Base-by-base conservation (phyloP, 2,113 vertebrate genomes). In the Microcebus griseorufus region DNA sequence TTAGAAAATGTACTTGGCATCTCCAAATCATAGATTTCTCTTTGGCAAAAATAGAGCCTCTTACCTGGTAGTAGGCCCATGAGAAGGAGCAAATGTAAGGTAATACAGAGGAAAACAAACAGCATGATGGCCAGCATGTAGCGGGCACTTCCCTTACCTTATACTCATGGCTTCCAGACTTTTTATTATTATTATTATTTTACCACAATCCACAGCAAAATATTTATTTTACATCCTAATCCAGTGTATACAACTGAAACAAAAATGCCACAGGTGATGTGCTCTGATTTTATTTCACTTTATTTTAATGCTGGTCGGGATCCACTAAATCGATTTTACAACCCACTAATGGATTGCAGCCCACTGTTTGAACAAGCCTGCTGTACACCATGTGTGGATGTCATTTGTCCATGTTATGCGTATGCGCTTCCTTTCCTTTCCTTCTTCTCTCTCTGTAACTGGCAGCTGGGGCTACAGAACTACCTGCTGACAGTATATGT, bases 21-120 rank as follows among this genome's bases (percentile, higher is more conserved):
- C 84, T 80, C 92, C 90, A 90, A 76, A 76, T 70, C 22, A 2
- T 51, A 73, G 34, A 60, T 78, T 88, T 80, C 90, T 88, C 84
- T 29, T 16, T 55, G 75, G 69, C 60, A 87, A 70, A 94, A 90
- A n/a, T 14, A 37, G 70, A 91, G 58, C n/a, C 18, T 16, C 48
- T 25, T 53, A 14, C 65, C 20, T 0, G 0, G 51, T 14, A 8
- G 75, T 23, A 32, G 94, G 29, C 60, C 58, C 42, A 27, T 58
- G 64, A 39, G 58, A 9, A 53, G 64, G 27, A 51, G 29, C 23
- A 9, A n/a, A 5, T 10, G 22, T 86, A 58, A 92, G 64, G 16
- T 45, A 53, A 4, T 29, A 53, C 1, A 34, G 37, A 29, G n/a
- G 34, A 58, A 51, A 83, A 12, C 6, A 42, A 69, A 32, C 9